These are phyloP conservation scores for Meda fulgida DNA, from an alignment of 2,797 vertebrate genomes.

Conservation along the genomic window DNA sequence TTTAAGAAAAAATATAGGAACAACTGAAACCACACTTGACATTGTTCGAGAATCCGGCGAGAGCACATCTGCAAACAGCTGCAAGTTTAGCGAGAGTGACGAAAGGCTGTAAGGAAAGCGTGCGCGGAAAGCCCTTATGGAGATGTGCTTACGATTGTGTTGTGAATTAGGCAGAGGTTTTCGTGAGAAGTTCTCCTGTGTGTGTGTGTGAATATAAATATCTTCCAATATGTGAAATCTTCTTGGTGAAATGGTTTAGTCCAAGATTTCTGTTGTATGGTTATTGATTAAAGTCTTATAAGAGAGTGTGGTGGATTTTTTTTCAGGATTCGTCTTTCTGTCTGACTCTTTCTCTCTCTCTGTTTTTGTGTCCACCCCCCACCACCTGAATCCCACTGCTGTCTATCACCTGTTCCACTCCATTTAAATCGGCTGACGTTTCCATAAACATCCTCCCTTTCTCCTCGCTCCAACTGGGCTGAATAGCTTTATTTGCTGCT, in stretches of 20 bases:
- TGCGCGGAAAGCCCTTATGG: too few species aligned
- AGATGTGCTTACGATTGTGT: too few species aligned
- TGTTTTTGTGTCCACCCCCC: neutral
- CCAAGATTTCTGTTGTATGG: neutral
- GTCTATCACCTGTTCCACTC: slow-evolving; percentile 48
- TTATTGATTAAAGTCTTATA: neutral
- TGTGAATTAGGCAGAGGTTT: too few species aligned
- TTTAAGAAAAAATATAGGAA: too few species aligned
- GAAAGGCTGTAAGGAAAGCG: too few species aligned
- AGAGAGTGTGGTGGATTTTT: neutral
- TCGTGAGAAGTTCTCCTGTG: too few species aligned
- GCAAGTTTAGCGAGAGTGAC: too few species aligned
- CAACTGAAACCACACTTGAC: too few species aligned
- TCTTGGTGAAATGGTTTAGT: neutral
- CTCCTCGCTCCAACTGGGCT: slow-evolving; percentile 32
- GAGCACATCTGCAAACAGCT: too few species aligned
- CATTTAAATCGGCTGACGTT: slow-evolving; percentile 50
- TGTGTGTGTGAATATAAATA: neutral
- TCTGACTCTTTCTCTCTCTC: slow-evolving; percentile 1
- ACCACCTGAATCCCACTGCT: slow-evolving; percentile 22
- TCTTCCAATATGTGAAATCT: neutral
- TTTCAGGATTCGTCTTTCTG: neutral
- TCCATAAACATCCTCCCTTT: slow-evolving; percentile 57
- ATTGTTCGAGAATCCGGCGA: too few species aligned
- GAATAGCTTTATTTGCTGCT: slow-evolving; percentile 44